Evolutionary conservation across 2,888 invertebrate species (phyloP), one percentile per base, ranked within the genome.

Genomic region (Dolichopus griseipennis): DNA sequence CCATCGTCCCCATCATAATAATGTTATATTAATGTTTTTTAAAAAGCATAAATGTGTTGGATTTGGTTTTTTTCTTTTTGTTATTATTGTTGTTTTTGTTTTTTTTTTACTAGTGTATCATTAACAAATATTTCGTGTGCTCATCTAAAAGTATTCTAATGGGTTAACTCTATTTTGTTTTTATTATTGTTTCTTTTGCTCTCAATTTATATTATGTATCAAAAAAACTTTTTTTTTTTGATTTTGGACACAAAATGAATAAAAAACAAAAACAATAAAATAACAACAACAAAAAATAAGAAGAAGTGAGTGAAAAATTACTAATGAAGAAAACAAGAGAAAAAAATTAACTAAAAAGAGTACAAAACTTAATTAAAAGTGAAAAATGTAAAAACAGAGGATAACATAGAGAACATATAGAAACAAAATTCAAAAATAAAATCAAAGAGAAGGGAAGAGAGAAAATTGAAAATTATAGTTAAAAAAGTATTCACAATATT

Each of bases 361-460:
- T 52, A 52, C 52, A 52, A 52, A 52, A 52, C 52, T n/a, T 52
- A 52, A 52, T 52, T 52, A 52, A 52, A 52, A 52, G n/a, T 52
- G 6, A 18, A n/a, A 52, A 52, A n/a, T 52, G 52, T 18, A 18
- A n/a, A 12, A 52, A 52, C 9, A 52, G n/a, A n/a, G 18, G 15
- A 52, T 4, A 52, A 34, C 34, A 37, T 10, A 37, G 12, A n/a
- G 8, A 37, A 37, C 27, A 27, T 27, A n/a, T n/a, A n/a, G n/a
- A n/a, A n/a, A n/a, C n/a, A n/a, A n/a, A n/a, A n/a, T n/a, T n/a
- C n/a, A 27, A 27, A 27, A 27, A 27, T 27, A 27, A 27, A 27
- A 27, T 27, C 27, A 27, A 27, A 27, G 27, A 27, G 27, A 27
- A 27, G 5, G 5, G 5, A 27, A 27, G 5, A 27, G 27, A 27